Conservation (phyloP, 2,797 vertebrate genomes). For the Benthosema pterotum region DNA sequence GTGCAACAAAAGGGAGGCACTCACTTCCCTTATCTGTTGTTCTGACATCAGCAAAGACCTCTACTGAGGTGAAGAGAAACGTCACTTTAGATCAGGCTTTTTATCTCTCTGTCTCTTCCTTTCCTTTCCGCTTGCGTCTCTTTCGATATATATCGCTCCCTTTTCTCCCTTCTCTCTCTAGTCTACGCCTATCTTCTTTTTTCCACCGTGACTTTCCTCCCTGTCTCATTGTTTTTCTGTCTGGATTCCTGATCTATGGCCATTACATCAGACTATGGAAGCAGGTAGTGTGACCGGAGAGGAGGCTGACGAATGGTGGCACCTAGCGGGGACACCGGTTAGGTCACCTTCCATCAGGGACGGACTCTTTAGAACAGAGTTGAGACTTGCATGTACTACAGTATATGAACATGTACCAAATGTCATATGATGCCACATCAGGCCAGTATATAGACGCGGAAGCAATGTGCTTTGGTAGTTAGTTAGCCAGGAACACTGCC, state of each 20-base stretch:
- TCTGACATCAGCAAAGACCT: constrained; percentile 19
- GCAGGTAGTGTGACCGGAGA: constrained; percentile 41
- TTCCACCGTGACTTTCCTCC: constrained; percentile 18
- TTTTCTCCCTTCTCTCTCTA: neutral
- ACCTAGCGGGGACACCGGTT: constrained; percentile 68
- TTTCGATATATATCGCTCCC: neutral
- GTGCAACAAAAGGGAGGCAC: constrained; percentile 17
- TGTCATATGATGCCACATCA: too few species aligned
- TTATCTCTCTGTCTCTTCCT: constrained; percentile 29
- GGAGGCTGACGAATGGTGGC: constrained; percentile 60
- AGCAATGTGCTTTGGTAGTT: too few species aligned
- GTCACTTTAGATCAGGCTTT: constrained; percentile 47
- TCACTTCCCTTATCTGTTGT: constrained; percentile 19
- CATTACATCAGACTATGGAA: constrained; percentile 77
- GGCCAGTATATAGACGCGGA: too few species aligned
- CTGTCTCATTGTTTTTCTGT: constrained; percentile 45
- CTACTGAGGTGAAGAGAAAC: constrained; percentile 27
- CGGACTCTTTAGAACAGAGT: constrained; percentile 4
- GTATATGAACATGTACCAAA: too few species aligned
- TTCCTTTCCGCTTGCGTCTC: neutral
- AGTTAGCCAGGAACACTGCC: too few species aligned
- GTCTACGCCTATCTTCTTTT: neutral
- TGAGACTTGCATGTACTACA: too few species aligned
- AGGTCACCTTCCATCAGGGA: constrained; percentile 33
- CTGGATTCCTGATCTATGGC: constrained; percentile 51